Evolutionary conservation across 2,888 invertebrate genomes (phyloP), one percentile per base, ranked within the genome.

Genomic region (Conchocele bisecta): DNA sequence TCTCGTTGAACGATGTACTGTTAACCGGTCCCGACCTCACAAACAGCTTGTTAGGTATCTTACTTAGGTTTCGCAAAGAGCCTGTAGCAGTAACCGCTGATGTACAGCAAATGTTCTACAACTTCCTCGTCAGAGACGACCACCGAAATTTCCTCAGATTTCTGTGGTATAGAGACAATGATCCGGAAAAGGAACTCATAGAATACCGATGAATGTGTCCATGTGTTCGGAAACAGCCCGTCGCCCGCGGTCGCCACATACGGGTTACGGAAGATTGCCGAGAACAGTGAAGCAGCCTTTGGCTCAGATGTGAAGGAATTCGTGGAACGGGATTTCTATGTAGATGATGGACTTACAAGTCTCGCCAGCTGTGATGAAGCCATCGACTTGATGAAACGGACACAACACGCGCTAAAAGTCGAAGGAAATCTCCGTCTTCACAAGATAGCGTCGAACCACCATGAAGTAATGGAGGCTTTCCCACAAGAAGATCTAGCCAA

Each of bases 21-120:
- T 24, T 61, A 13, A 20, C 51, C 2, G 61, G 61, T 1, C 61
- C 61, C 17, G 61, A 61, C 22, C 39, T 61, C 9, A 61, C 61
- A 6, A 61, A 61, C 42, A 61, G 42, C 28, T 53, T 61, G 15
- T 35, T 61, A 5, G 61, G 61, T 5, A 50, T 75, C 3, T 39
- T 79, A 15, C 42, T 67, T 13, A 59, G 70, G 13, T 79, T 79
- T 35, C 26, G 79, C 17, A 50, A 29, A 42, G 51, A 73, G 13
- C 41, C 29, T 1, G 41, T 73, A 24, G 79, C 72, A 20, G 46
- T 73, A 13, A 54, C 60, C 11, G 65, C 61, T 15, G 79, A 79
- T 41, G 59, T 79, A 22, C 50, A 79, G 46, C 72, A 63, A 29
- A 79, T 79, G 75, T 79, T 79, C 33, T 56, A 65, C 46, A 61